These are phyloP conservation scores for Balanococcus diminutus DNA, from an alignment of 2,888 invertebrate genomes.

Conservation along the genomic window DNA sequence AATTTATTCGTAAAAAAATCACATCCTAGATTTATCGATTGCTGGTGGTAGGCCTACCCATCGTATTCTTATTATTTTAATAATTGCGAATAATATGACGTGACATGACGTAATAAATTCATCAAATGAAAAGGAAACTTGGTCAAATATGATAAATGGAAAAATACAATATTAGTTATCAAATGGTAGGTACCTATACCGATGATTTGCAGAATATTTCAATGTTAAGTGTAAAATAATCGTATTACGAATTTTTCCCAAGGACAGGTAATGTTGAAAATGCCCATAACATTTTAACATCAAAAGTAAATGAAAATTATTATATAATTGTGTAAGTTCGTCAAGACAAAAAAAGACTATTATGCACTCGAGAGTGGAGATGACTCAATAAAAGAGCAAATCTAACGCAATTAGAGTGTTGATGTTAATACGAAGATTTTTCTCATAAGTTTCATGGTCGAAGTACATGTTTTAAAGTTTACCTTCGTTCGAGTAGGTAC, in stretches of 20 bases:
- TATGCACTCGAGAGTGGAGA: not conserved
- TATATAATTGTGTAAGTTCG: not conserved
- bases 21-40: not conserved
- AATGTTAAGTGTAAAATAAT: constrained; percentile 8
- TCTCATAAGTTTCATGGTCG: constrained; percentile 10
- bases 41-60: no score
- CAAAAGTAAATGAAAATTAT: not conserved
- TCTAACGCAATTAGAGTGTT: constrained; percentile 11
- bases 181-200: not conserved
- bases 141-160: not conserved
- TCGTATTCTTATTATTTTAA: not conserved
- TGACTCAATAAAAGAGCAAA: constrained; percentile 11
- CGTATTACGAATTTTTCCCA: not conserved
- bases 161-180: not conserved
- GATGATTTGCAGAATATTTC: constrained; percentile 29
- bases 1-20: not conserved
- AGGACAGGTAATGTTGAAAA: not conserved
- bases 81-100: not conserved
- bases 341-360: not conserved
- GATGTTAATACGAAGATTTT: constrained; percentile 15
- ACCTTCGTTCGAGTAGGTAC: not conserved
- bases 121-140: not conserved
- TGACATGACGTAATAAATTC: not conserved
- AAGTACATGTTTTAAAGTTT: not conserved
- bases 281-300: not conserved